Percentiles rank a stretch among this genome's conserved stretches.
phyloP scores from a whole-genome alignment of 2,113 vertebrate species.

The Carassius auratus region DNA sequence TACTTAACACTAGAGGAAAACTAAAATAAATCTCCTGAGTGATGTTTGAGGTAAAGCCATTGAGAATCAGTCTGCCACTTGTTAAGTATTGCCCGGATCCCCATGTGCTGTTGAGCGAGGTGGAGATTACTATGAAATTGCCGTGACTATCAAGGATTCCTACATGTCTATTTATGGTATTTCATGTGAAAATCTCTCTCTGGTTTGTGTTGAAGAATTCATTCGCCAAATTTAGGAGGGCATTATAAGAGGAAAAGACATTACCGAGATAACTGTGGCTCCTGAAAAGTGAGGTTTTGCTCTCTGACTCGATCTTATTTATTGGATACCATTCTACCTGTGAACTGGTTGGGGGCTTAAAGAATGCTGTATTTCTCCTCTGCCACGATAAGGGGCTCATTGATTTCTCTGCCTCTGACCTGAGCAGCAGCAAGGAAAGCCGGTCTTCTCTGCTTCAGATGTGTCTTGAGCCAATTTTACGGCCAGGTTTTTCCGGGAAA shows the following conservation, averaged over 20 bases:
- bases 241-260: conserved; percentile 39
- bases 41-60: conserved; percentile 55
- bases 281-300: conserved; percentile 41
- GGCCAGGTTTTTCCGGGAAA: conserved; percentile 58
- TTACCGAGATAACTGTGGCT: conserved; percentile 47
- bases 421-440: conserved; percentile 37
- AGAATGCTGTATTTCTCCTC: conserved; percentile 60
- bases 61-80: conserved; percentile 69
- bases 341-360: conserved; percentile 49
- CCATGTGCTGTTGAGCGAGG: conserved; percentile 73
- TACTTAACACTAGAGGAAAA: conserved; percentile 66
- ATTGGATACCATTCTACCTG: conserved; percentile 61
- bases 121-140: conserved; percentile 68
- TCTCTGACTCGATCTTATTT: conserved; percentile 50
- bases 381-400: conserved; percentile 53
- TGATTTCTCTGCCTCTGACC: conserved; percentile 46
- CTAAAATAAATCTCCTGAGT: conserved; percentile 58
- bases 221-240: conserved; percentile 52
- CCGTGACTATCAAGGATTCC: conserved; percentile 64
- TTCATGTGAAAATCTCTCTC: conserved; percentile 39
- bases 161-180: conserved; percentile 61
- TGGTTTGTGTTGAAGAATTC: conserved; percentile 22
- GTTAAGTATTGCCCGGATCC: conserved; percentile 68
- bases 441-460: conserved; percentile 37
- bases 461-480: conserved; percentile 63